Evolutionary conservation across 2,797 vertebrate species (phyloP), one percentile per base, ranked within the genome.

Genomic region (Amphiprion clarkii): DNA sequence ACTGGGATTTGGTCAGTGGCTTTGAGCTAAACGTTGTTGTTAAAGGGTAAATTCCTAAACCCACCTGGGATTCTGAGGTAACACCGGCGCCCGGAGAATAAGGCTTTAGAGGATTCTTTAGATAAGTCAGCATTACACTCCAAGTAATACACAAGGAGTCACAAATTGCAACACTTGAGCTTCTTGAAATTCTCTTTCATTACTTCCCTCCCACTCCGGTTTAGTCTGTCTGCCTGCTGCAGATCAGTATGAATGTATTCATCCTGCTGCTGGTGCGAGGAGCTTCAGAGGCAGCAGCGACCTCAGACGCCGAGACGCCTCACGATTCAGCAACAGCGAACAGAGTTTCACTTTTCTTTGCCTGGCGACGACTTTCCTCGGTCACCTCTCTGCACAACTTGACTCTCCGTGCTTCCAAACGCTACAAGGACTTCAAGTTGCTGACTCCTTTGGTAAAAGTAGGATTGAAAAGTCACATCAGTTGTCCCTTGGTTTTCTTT

Each of bases 241-340:
- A 66, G 53, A 65, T 44, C 2, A 42, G 27, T 27, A 55, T 76
- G 42, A 76, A 78, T 84, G 10, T 48, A 78, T 81, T 71, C 84
- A 55, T 67, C 74, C 39, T 21, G 44, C 36, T 51, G 3, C 33
- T 19, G 42, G 56, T 25, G 62, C 31, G 61, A 73, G 64, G 53
- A 70, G 69, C 23, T 55, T 62, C 68, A 44, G 71, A 23, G 51
- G 39, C 70, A 81, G 74, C 44, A 0, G 19, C 14, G 69, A 69
- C 69, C 74, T 82, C 58, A 21, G n/a, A 33, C 51, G 54, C 59
- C 16, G 69, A 67, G 78, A n/a, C n/a, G n/a, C n/a, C 82, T 82
- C 78, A 65, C 2, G 16, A 57, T 39, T 67, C 44, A 67, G 70
- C 56, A n/a, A 46, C 21, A n/a, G 13, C 64, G 14, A 16, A 21